Conservation (phyloP, 2,797 vertebrate genomes). For the Xiphorhynchus erythropygius region DNA sequence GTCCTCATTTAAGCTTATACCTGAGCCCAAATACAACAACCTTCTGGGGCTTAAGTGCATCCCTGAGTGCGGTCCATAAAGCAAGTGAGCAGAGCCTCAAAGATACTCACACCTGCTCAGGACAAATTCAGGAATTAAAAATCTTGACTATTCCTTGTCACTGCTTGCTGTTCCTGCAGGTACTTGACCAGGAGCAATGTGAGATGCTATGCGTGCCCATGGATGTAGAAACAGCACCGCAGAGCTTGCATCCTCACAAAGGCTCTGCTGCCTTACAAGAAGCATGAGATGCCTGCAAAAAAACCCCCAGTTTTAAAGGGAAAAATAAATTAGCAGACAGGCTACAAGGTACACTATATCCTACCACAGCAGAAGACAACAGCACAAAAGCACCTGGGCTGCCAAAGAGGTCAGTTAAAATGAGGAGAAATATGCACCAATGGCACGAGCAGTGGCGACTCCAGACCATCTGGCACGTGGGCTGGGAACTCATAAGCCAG, state of each 20-base stretch:
- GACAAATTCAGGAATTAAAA: not conserved
- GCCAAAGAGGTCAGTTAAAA: not conserved
- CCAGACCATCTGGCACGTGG: not conserved
- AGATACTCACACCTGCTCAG: not conserved
- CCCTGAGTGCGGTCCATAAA: not conserved
- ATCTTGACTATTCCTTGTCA: not conserved
- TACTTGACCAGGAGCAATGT: rapidly evolving
- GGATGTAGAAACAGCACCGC: rapidly evolving
- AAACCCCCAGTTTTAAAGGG: not conserved
- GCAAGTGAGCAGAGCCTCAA: not conserved
- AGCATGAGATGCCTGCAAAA: not conserved
- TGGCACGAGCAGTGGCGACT: not conserved
- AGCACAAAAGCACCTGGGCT: not conserved
- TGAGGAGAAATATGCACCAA: not conserved
- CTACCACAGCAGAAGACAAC: not conserved
- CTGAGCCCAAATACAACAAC: not conserved
- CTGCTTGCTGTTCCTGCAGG: not conserved
- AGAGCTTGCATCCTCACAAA: not conserved
- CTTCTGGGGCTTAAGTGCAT: not conserved
- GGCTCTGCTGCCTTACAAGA: not conserved
- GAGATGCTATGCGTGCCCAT: rapidly evolving
- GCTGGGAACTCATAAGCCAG: not conserved
- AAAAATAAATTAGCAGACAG: not conserved
- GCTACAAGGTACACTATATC: not conserved
- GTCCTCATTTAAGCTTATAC: not conserved